A percentile compares a stretch with the other conserved stretches of the same genome.
phyloP scores from a whole-genome alignment of 2,888 invertebrate genomes.

The Hedychridium roseum region DNA sequence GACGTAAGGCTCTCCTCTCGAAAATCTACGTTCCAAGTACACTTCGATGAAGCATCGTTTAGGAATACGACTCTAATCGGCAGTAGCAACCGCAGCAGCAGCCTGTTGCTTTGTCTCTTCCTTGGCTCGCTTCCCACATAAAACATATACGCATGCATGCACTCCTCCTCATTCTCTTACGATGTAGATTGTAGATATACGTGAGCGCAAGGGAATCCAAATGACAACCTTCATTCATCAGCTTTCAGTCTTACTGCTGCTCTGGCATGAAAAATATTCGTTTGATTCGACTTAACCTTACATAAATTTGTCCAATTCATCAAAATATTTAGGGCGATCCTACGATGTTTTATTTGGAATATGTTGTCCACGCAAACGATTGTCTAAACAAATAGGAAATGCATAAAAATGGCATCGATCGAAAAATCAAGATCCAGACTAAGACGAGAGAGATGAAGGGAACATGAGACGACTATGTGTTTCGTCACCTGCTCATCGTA shows the following conservation, averaged over 20 bases:
- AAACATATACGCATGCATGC: constrained; percentile 27
- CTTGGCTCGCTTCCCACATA: constrained; percentile 49
- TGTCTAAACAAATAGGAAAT: no score
- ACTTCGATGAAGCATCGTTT: no score
- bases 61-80: no score
- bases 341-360: no score
- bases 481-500: constrained; percentile 52
- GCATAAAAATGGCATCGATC: no score
- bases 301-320: no score
- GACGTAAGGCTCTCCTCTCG: no score
- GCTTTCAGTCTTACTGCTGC: no score
- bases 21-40: no score
- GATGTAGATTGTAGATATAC: constrained; percentile 25
- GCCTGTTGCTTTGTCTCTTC: constrained; percentile 49
- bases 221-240: constrained; percentile 19
- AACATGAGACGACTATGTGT: constrained; percentile 41
- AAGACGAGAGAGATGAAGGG: constrained; percentile 23
- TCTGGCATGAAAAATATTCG: neutral
- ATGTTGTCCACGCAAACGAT: no score
- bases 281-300: neutral
- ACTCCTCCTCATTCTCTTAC: neutral
- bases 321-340: no score
- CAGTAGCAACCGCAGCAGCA: constrained; percentile 37
- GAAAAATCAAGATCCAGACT: constrained; percentile 36
- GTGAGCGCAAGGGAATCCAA: constrained; percentile 30